phyloP scores from a whole-genome alignment of 2,797 vertebrate species.

The Neosilurus hyrtlii region DNA sequence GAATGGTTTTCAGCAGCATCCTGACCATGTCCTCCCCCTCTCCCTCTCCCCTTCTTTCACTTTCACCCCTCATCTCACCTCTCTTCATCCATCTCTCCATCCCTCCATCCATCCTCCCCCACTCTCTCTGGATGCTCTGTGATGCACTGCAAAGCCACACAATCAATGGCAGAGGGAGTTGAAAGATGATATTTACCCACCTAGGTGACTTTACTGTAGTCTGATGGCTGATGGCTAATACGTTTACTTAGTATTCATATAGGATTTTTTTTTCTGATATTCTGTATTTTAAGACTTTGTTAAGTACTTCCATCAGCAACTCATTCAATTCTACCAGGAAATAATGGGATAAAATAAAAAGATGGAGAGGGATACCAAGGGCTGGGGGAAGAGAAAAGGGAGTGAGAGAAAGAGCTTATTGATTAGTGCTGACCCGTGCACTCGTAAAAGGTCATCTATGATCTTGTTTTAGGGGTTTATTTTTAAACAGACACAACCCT shows the following conservation, averaged over 20 bases:
- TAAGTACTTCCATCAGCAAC: neutral
- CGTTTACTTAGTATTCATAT: neutral
- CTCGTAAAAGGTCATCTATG: slow-evolving; percentile 74
- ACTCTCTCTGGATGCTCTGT: slow-evolving; percentile 60
- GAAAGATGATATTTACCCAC: slow-evolving; percentile 32
- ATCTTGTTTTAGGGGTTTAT: slow-evolving; percentile 74
- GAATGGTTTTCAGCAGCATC: slow-evolving; percentile 70
- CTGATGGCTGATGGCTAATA: slow-evolving; percentile 12
- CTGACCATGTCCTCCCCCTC: slow-evolving; percentile 41
- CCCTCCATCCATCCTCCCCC: slow-evolving; percentile 42
- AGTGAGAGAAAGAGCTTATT: slow-evolving; percentile 67
- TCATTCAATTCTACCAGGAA: slow-evolving; percentile 23
- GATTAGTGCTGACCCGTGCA: slow-evolving; percentile 83
- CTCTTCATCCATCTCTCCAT: slow-evolving; percentile 35
- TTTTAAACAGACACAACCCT: slow-evolving; percentile 71
- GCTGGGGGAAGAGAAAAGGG: slow-evolving; percentile 58
- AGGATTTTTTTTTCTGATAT: neutral
- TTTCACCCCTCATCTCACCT: slow-evolving; percentile 59
- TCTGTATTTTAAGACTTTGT: neutral
- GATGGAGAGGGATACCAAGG: slow-evolving; percentile 58
- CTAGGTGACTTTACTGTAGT: slow-evolving; percentile 14
- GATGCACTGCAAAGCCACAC: slow-evolving; percentile 65
- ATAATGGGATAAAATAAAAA: slow-evolving; percentile 47
- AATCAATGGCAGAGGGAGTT: slow-evolving; percentile 61
- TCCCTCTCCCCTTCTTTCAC: slow-evolving; percentile 20